Evolutionary conservation across 1,140 invertebrate species (phyloP), one percentile per base, ranked within the genome.

Genomic region (Nautilus pompilius): DNA sequence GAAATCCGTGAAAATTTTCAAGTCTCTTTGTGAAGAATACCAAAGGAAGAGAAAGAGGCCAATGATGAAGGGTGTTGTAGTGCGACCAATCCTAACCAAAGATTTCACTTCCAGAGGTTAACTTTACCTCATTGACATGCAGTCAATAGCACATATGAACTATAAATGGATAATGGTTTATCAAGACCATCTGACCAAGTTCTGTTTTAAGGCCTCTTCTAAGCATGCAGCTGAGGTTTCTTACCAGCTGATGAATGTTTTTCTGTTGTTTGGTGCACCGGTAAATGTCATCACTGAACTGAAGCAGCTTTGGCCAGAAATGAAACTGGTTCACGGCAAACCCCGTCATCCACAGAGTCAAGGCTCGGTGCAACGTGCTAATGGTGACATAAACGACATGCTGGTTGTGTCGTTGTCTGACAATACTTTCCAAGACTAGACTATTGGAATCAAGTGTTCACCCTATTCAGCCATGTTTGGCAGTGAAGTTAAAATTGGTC

Each of bases 311-410:
- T 69, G 65, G 57, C 62, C 64, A 26, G 57, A 68, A 17, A 24
- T 68, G 2, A 67, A 63, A 22, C 62, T 68, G 0, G 68, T 76
- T 30, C 64, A 74, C 58, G 68, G 70, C 5, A 69, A 69, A 34
- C 66, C 70, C 26, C 36, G 64, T 24, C 68, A 72, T 66, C 66
- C 66, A 15, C 72, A 74, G 58, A 64, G 41, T 24, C 66, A 72
- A 58, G 68, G 74, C 15, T 66, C 51, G 22, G 61, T 73, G 41
- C 57, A 76, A 49, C 49, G 65, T 36, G 58, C 62, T 6, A 74
- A 69, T 63, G 45, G 59, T 20, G 70, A 74, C 48, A 69, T 73
- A 28, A 56, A 72, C 29, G 66, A 68, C 41, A 67, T 72, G 58
- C 45, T 70, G 15, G 55, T 57, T 29, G 54, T 58, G 13, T 72